phyloP scores from a whole-genome alignment of 2,888 invertebrate species.

The Conchocele bisecta region DNA sequence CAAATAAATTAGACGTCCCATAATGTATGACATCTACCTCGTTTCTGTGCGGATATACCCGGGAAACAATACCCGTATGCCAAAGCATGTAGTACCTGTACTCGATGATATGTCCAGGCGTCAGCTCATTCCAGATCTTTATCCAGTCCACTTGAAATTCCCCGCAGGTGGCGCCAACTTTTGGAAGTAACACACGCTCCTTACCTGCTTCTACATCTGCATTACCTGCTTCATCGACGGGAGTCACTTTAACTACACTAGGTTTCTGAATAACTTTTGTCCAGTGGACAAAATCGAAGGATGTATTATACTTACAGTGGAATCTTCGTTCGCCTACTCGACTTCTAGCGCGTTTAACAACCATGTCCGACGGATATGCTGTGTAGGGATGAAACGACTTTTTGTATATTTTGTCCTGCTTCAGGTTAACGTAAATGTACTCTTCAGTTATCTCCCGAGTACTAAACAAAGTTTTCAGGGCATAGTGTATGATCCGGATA shows the following conservation, averaged over 20 bases:
- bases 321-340: slow-evolving; percentile 30
- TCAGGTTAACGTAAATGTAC: slow-evolving; percentile 6
- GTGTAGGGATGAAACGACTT: slow-evolving; percentile 24
- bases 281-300: slow-evolving; percentile 41
- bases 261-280: slow-evolving; percentile 37
- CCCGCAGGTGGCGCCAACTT: neutral
- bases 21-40: slow-evolving; percentile 22
- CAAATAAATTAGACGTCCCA: no score
- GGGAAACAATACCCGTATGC: slow-evolving; percentile 25
- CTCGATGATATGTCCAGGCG: slow-evolving; percentile 26
- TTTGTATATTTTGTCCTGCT: neutral
- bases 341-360: slow-evolving; percentile 15
- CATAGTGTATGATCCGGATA: slow-evolving; percentile 27
- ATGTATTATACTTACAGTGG: slow-evolving; percentile 11
- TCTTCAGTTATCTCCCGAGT: slow-evolving; percentile 27
- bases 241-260: neutral
- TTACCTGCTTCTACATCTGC: no score
- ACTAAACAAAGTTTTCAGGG: slow-evolving; percentile 3
- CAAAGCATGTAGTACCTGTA: no score
- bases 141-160: slow-evolving; percentile 19
- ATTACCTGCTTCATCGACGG: neutral
- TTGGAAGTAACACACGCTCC: slow-evolving; percentile 17
- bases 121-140: slow-evolving; percentile 20
- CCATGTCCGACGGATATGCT: slow-evolving; percentile 6
- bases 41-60: neutral